Percentiles rank a stretch among this genome's conserved stretches.
phyloP scores from a whole-genome alignment of 2,113 vertebrate genomes.

The Salvelinus namaycush region DNA sequence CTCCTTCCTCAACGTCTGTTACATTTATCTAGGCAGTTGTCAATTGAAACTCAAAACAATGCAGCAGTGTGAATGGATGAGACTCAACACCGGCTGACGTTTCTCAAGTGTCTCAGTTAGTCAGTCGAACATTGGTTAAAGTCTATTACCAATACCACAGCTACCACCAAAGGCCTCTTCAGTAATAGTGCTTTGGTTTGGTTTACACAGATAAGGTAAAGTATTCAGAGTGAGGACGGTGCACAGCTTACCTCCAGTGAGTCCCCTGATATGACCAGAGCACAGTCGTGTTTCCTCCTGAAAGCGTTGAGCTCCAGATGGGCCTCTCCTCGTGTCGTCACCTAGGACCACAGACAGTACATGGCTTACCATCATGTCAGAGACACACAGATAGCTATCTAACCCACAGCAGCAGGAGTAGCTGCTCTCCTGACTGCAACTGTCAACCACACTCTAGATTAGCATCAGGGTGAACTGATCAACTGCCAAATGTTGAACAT shows the following conservation, averaged over 20 bases:
- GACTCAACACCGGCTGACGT: neutral
- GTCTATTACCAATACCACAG: constrained; percentile 45
- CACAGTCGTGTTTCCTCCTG: constrained; percentile 94
- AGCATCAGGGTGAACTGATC: constrained; percentile 8
- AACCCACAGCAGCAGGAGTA: constrained; percentile 17
- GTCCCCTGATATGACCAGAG: constrained; percentile 94
- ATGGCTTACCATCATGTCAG: constrained; percentile 19
- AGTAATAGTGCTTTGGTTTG: neutral
- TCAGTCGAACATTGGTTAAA: no score
- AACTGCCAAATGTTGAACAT: constrained; percentile 24
- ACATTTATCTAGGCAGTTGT: no score
- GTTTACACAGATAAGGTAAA: neutral
- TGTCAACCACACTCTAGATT: constrained; percentile 19
- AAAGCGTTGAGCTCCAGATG: constrained; percentile 96
- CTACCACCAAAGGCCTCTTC: constrained; percentile 36
- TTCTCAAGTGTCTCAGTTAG: neutral
- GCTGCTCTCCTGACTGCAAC: constrained; percentile 16
- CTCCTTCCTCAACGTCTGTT: no score
- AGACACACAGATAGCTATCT: constrained; percentile 45
- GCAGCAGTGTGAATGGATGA: neutral
- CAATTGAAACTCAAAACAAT: no score
- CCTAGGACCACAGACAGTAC: constrained; percentile 67
- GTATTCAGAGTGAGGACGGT: neutral
- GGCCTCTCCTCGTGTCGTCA: constrained; percentile 95
- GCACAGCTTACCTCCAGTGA: constrained; percentile 83